These are phyloP conservation scores for Passer montanus DNA, from an alignment of 2,113 vertebrate species.

Conservation along the genomic window DNA sequence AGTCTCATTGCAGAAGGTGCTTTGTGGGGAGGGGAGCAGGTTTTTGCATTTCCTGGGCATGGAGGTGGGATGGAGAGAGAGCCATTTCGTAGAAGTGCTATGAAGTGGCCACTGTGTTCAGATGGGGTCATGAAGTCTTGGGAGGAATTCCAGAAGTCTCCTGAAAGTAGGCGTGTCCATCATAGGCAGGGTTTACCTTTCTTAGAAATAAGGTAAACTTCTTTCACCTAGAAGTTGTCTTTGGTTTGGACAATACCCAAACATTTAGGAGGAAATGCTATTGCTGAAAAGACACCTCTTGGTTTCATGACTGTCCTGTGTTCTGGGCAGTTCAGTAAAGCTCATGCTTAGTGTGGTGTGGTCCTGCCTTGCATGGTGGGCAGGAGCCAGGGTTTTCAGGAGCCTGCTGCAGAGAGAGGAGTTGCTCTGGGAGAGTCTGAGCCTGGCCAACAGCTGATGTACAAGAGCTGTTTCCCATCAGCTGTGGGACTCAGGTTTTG, in stretches of 20 bases:
- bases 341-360: neutral
- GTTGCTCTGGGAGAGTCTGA: neutral
- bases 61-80: neutral
- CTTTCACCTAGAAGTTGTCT: neutral
- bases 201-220: neutral
- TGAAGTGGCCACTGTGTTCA: neutral
- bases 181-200: neutral
- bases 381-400: neutral
- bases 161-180: neutral
- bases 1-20: neutral
- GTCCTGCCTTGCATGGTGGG: neutral
- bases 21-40: neutral
- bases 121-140: neutral
- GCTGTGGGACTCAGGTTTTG: neutral
- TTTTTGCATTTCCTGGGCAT: neutral
- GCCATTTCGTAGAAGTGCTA: neutral
- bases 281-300: neutral
- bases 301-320: neutral
- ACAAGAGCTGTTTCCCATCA: neutral
- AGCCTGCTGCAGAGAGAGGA: neutral
- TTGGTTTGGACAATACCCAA: neutral
- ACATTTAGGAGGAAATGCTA: neutral
- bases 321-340: neutral
- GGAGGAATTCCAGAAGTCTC: neutral
- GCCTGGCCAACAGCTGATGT: rapidly evolving